A percentile compares a stretch with the other conserved stretches of the same genome.
Evolutionary conservation across 1,140 invertebrate species (phyloP).

Genomic region (Scaptomyza montana): DNA sequence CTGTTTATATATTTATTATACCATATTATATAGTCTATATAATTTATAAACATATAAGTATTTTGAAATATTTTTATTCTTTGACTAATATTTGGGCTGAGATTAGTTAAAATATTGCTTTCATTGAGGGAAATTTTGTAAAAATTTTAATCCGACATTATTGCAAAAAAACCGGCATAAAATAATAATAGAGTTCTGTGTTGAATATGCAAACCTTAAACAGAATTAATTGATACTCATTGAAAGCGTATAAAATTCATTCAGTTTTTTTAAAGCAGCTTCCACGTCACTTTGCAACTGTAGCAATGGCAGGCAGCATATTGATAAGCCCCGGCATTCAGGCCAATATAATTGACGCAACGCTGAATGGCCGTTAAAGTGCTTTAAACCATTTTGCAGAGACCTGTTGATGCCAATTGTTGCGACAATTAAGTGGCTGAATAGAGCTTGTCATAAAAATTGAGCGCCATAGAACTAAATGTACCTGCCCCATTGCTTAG

Average conservation of each 20-base stretch:
- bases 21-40: no score
- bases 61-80: no score
- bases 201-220: no score
- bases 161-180: no score
- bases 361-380: constrained; percentile 20
- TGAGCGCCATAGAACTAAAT: constrained; percentile 1
- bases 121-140: no score
- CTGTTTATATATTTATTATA: no score
- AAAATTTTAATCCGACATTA: no score
- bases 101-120: no score
- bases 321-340: constrained; percentile 32
- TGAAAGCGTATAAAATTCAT: neutral
- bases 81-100: no score
- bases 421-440: constrained; percentile 33
- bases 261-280: neutral
- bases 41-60: no score
- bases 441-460: constrained; percentile 23
- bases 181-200: no score
- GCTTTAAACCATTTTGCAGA: constrained; percentile 19
- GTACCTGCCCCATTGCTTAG: neutral
- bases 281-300: constrained; percentile 7
- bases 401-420: constrained; percentile 35
- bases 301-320: constrained; percentile 1
- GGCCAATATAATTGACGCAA: constrained; percentile 33
- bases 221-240: no score